A percentile compares a stretch with the other conserved stretches of the same genome.
Conservation (phyloP, 2,797 vertebrate species). For the Catostomus latipinnis region DNA sequence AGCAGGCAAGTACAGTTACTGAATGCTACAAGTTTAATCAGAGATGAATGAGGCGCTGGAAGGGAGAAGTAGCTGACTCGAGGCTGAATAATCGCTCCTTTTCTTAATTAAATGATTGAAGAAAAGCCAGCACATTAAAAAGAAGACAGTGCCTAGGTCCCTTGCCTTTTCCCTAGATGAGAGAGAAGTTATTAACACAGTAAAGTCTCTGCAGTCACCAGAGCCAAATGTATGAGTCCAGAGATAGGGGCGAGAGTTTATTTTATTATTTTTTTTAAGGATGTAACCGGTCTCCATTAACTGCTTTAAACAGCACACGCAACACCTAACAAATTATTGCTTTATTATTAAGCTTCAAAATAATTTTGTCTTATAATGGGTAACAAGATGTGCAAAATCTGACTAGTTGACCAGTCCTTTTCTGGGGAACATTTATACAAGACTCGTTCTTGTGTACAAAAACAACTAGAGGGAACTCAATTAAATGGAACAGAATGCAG, state of each 20-base stretch:
- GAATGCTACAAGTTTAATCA: conserved; percentile 65
- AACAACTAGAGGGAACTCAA: too few relatives aligned
- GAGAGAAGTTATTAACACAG: conserved; percentile 60
- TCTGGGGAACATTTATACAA: too few relatives aligned
- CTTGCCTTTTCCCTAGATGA: conserved; percentile 59
- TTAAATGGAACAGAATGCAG: too few relatives aligned
- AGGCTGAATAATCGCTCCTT: conserved; percentile 61
- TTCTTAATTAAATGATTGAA: conserved; percentile 66
- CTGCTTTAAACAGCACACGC: conserved; percentile 42
- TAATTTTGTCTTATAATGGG: neutral
- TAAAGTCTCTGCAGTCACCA: conserved; percentile 55
- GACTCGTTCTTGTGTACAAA: too few relatives aligned
- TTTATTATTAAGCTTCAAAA: conserved; percentile 28
- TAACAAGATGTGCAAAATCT: too few relatives aligned
- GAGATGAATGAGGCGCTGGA: conserved; percentile 64
- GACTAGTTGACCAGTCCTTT: too few relatives aligned
- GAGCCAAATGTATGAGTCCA: conserved; percentile 48
- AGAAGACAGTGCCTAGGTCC: conserved; percentile 56
- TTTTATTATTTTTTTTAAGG: conserved; percentile 25
- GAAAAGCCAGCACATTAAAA: conserved; percentile 61
- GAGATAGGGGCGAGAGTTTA: conserved; percentile 46
- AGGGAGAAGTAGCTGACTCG: conserved; percentile 57
- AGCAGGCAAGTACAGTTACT: conserved; percentile 48
- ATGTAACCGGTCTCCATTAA: conserved; percentile 45
- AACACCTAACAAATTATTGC: conserved; percentile 20